Conservation (phyloP, 2,113 vertebrate species). For the Chloroceryle aenea region DNA sequence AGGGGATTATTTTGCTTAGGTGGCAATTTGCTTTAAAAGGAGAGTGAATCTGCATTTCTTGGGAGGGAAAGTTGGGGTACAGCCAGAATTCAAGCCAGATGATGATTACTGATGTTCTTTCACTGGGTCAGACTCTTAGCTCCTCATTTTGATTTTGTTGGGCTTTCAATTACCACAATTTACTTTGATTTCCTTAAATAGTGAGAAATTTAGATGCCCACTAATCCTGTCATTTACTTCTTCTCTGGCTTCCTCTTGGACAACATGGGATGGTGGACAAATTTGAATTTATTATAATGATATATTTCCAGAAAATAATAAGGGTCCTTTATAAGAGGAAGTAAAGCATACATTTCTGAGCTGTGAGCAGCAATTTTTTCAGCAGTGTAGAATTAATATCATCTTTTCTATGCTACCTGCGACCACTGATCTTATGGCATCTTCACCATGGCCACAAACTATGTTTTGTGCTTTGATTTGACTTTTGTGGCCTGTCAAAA, state of each 20-base stretch:
- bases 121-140: not conserved
- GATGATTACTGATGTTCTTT: not conserved
- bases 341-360: not conserved
- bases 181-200: not conserved
- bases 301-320: not conserved
- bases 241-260: not conserved
- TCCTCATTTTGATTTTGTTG: not conserved
- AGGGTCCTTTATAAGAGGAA: not conserved
- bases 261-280: not conserved
- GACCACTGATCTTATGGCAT: not conserved
- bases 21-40: constrained; percentile 12
- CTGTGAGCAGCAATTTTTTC: not conserved
- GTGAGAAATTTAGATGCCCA: not conserved
- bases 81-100: not conserved
- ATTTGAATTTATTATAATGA: not conserved
- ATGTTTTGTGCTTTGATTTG: not conserved
- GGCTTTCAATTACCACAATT: not conserved
- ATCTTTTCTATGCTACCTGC: not conserved
- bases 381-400: not conserved
- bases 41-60: constrained; percentile 32
- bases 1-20: constrained; percentile 22
- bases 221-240: not conserved
- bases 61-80: not conserved
- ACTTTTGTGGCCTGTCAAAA: not conserved
- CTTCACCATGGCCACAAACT: not conserved